These are phyloP conservation scores for Cepaea hortensis DNA, from an alignment of 2,888 invertebrate species.

Conservation along the genomic window DNA sequence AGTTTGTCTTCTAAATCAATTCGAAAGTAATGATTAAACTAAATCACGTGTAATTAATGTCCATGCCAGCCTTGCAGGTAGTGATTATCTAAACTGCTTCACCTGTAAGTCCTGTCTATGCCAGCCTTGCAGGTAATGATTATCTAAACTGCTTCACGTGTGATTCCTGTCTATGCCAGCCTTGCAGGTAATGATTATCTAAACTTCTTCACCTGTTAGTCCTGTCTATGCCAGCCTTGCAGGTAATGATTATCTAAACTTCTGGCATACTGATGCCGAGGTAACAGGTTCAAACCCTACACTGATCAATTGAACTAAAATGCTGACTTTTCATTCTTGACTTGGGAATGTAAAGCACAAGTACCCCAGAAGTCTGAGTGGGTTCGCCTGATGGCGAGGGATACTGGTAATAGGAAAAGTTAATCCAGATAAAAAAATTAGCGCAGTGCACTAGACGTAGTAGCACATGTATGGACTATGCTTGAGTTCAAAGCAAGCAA, in stretches of 20 bases:
- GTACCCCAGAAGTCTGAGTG: too few relatives aligned
- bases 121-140: slow-evolving; percentile 52
- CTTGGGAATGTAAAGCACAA: too few relatives aligned
- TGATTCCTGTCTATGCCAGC: not conserved
- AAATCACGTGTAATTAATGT: not conserved
- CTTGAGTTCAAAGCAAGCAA: too few relatives aligned
- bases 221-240: slow-evolving; percentile 52
- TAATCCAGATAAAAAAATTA: too few relatives aligned
- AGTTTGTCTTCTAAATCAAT: slow-evolving; percentile 53
- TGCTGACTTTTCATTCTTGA: too few relatives aligned
- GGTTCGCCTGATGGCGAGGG: too few relatives aligned
- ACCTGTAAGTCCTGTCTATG: slow-evolving; percentile 40
- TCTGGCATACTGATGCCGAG: too few relatives aligned
- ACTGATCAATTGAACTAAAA: too few relatives aligned
- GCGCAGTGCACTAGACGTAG: too few relatives aligned
- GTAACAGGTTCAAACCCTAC: too few relatives aligned
- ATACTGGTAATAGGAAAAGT: too few relatives aligned
- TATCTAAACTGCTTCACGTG: not conserved
- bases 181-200: not conserved
- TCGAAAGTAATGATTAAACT: slow-evolving; percentile 48
- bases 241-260: slow-evolving; percentile 43
- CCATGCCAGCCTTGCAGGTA: not conserved
- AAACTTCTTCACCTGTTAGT: not conserved
- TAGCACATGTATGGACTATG: too few relatives aligned
- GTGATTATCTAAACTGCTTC: not conserved